Base-by-base conservation (phyloP, 2,113 vertebrate genomes). In the Paramormyrops kingsleyae region DNA sequence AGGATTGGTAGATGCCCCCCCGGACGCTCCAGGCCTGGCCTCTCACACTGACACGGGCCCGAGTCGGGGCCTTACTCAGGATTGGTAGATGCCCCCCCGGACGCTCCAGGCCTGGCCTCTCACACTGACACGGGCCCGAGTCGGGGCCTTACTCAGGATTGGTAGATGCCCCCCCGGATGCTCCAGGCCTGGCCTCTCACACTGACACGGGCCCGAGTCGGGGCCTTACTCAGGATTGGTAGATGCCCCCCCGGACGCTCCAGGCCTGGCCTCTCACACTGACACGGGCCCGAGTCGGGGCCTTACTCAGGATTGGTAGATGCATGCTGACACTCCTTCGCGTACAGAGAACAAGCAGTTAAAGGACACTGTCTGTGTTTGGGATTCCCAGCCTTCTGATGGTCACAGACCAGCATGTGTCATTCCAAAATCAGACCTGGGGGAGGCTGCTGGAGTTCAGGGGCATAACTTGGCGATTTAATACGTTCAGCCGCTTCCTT, bases 211-310 rank as follows among this genome's bases (percentile, higher is more conserved):
- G n/a, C 24, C 9, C 62, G 0, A 13, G 24, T 0, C 17, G 17
- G 15, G 52, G 15, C 52, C 52, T 17, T 56, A 56, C 19, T 21
- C 19, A 6, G 5, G 53, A 21, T 21, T 53, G 97, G 97, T 98
- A 95, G 86, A 50, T 56, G 17, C 94, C 97, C 97, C 96, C 91
- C 97, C 97, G 8, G 21, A 31, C 62, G 12, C 62, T 3, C 62
- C 62, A 31, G 27, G n/a, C 10, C 62, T 0, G 9, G 10, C n/a
- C n/a, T 31, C 62, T 31, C n/a, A 31, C 62, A 13, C 62, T 66
- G 10, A 27, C 59, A 62, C 2, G 0, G 1, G n/a, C 24, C 9
- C 62, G 0, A 13, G 24, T 0, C 17, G 17, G 15, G 52, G 15
- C 52, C 52, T 17, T 56, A 56, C 19, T 21, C 19, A 6, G 5